A percentile compares a stretch with the other conserved stretches of the same genome.
Evolutionary conservation across 2,888 invertebrate species (phyloP).

Genomic region (Spodoptera littoralis): DNA sequence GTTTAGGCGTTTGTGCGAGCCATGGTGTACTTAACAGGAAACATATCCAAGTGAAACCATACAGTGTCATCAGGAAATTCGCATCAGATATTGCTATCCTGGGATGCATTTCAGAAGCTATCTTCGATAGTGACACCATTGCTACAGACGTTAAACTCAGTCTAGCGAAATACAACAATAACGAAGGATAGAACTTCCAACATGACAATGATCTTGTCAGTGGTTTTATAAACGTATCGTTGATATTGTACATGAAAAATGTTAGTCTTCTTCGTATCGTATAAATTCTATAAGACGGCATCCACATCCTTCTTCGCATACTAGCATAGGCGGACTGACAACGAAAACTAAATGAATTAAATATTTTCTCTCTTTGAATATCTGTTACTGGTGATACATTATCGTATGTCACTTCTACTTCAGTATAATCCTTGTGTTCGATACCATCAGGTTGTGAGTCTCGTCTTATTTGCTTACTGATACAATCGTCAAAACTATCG

Average conservation of each 20-base stretch:
- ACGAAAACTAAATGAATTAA: constrained; percentile 82
- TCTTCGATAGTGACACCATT: constrained; percentile 75
- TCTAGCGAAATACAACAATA: constrained; percentile 77
- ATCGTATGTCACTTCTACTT: constrained; percentile 82
- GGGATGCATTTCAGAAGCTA: constrained; percentile 77
- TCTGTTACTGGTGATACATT: constrained; percentile 82
- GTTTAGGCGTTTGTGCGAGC: constrained; percentile 80
- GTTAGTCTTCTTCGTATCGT: constrained; percentile 75
- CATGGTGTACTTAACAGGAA: constrained; percentile 82
- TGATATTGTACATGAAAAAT: constrained; percentile 77
- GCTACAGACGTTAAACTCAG: constrained; percentile 76
- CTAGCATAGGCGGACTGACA: constrained; percentile 80
- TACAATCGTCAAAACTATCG: constrained; percentile 85
- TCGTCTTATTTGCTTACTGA: constrained; percentile 79
- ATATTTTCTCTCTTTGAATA: constrained; percentile 81
- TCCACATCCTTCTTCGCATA: constrained; percentile 76
- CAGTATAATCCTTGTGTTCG: constrained; percentile 74
- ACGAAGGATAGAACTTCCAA: constrained; percentile 84
- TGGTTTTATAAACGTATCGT: constrained; percentile 84
- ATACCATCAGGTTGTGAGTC: constrained; percentile 71
- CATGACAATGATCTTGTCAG: constrained; percentile 81
- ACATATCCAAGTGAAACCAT: constrained; percentile 85
- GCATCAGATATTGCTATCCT: constrained; percentile 77
- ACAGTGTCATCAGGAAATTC: constrained; percentile 81
- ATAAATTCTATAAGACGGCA: constrained; percentile 83